Evolutionary conservation across 2,113 vertebrate species (phyloP), one percentile per base, ranked within the genome.

Genomic region (Colinus virginianus): DNA sequence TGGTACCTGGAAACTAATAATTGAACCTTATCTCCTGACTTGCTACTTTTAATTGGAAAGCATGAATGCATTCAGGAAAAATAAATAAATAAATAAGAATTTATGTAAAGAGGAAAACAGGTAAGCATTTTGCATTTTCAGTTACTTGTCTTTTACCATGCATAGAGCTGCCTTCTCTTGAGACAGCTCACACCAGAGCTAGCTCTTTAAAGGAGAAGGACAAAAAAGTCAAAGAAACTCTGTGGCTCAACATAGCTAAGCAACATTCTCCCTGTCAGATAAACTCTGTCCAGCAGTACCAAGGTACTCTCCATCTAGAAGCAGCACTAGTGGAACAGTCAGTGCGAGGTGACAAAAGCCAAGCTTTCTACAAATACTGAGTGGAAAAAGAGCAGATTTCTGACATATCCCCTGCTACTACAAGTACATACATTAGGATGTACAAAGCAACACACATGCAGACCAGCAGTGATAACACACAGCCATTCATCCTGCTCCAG

Each of bases 321-420:
- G 46, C 13, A 76, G 11, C 8, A 8, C 55, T 51, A 48, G 38
- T 2, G 11, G 9, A 11, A 72, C 0, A 0, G 61, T 68, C 32
- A 32, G 82, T 3, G 1, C 0, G 0, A 78, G 11, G 21, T 32
- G 28, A 46, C 30, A 69, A 53, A 58, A 79, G 16, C 48, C 38
- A 66, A 64, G 28, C 32, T 40, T 95, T 84, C 48, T 18, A 82
- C 36, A 36, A 84, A 30, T 3, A 22, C 74, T 49, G 32, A 8
- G 34, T 40, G 21, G 64, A 72, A 32, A 83, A 84, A 78, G 34
- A 7, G 9, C 14, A 66, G 4, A 9, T 66, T 67, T 84, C 62
- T 64, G 46, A 55, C 22, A 49, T 14, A n/a, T 8, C 11, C 9
- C 51, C 20, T 26, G 28, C 20, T 38, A 20, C 51, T 69, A 34